Percentiles rank a stretch among this genome's conserved stretches.
phyloP scores from a whole-genome alignment of 2,113 vertebrate genomes.

The Sinocyclocheilus anophthalmus region DNA sequence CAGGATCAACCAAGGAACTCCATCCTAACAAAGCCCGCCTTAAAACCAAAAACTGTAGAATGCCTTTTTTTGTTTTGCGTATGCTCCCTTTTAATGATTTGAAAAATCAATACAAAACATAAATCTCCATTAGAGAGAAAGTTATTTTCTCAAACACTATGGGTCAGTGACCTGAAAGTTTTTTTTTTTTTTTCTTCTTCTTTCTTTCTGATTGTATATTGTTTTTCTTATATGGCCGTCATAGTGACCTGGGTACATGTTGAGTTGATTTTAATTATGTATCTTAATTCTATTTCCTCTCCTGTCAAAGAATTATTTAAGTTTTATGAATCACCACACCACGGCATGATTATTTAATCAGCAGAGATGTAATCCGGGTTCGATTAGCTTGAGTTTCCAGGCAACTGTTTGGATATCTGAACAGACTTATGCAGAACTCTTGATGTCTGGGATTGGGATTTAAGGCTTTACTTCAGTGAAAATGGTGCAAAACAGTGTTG shows the following conservation, averaged over 20 bases:
- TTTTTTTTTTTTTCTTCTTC: not conserved
- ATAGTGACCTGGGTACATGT: conserved; percentile 56
- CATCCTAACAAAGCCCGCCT: conserved; percentile 68
- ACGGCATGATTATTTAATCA: conserved; percentile 5
- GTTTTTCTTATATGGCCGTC: conserved; percentile 30
- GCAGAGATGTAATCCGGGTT: not conserved
- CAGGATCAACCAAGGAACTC: conserved; percentile 48
- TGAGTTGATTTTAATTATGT: conserved; percentile 66
- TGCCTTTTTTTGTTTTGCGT: conserved; percentile 63
- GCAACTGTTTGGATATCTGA: not conserved
- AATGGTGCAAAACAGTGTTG: conserved; percentile 26
- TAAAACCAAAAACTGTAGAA: conserved; percentile 77
- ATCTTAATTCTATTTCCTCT: conserved; percentile 22
- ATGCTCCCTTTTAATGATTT: conserved; percentile 59
- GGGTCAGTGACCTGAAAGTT: conserved; percentile 48
- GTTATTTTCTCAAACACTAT: conserved; percentile 55
- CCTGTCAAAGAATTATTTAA: conserved; percentile 14
- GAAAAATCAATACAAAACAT: conserved; percentile 6
- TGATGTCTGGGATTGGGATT: not conserved
- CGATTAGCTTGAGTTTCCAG: not conserved
- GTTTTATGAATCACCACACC: conserved; percentile 10
- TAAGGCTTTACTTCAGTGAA: not conserved
- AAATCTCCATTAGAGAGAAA: conserved; percentile 55
- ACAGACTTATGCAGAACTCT: not conserved
- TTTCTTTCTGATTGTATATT: conserved; percentile 33